A percentile compares a stretch with the other conserved stretches of the same genome.
These are phyloP conservation scores for Antidorcas marsupialis DNA, from an alignment of 2,113 vertebrate species.

Conservation along the genomic window DNA sequence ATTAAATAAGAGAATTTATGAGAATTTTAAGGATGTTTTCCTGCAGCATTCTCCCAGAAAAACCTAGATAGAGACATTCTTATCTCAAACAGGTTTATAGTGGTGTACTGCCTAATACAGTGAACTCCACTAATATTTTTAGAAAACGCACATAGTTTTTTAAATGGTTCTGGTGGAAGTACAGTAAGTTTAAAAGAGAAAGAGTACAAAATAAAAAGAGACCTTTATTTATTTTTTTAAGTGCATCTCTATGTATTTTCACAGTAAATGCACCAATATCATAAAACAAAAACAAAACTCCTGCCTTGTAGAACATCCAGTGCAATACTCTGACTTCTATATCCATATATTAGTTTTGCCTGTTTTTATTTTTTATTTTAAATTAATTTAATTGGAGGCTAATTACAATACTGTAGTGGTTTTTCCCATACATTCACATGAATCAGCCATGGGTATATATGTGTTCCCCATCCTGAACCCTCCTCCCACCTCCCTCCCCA, in stretches of 20 bases:
- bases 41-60: not conserved
- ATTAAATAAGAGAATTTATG: not conserved
- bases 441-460: not conserved
- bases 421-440: not conserved
- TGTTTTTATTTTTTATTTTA: not conserved
- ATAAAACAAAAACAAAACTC: not conserved
- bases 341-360: not conserved
- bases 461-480: not conserved
- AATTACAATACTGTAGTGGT: not conserved
- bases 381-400: not conserved
- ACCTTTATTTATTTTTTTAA: not conserved
- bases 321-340: not conserved
- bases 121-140: not conserved
- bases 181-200: not conserved
- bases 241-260: not conserved
- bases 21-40: not conserved
- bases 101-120: not conserved
- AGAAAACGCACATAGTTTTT: not conserved
- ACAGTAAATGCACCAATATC: not conserved
- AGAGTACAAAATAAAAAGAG: not conserved
- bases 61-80: not conserved
- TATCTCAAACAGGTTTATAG: not conserved
- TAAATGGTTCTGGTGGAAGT: not conserved
- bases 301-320: not conserved
- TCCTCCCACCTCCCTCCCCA: not conserved